Percentiles rank a stretch among this genome's conserved stretches.
Conservation (phyloP, 1,140 invertebrate genomes). For the Anastrepha obliqua region DNA sequence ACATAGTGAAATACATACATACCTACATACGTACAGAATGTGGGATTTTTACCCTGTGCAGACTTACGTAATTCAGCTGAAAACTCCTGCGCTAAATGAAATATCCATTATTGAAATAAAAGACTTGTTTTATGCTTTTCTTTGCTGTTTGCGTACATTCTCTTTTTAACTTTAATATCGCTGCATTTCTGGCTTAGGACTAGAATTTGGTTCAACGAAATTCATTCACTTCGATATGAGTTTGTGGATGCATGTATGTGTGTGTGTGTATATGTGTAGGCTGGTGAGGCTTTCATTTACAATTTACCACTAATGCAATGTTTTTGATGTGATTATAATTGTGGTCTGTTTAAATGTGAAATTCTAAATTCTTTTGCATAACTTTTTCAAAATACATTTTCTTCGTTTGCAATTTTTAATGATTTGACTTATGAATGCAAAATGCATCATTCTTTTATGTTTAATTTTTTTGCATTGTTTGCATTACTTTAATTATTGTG, state of each 20-base stretch:
- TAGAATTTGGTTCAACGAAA: slow-evolving; percentile 34
- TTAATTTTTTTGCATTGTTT: background rate
- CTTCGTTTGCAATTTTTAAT: background rate
- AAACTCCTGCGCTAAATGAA: too few relatives aligned
- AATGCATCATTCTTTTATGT: background rate
- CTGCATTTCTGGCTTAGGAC: slow-evolving; percentile 44
- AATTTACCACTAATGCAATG: background rate
- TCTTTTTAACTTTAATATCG: slow-evolving; percentile 45
- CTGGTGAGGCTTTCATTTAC: background rate
- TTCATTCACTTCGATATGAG: slow-evolving; percentile 40
- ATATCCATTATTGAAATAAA: background rate
- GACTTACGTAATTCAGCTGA: too few relatives aligned
- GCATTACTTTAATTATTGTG: slow-evolving; percentile 6
- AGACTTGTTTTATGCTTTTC: background rate
- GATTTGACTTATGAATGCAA: background rate
- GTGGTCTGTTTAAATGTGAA: slow-evolving; percentile 12
- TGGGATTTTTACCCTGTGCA: too few relatives aligned
- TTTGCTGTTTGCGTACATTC: slow-evolving; percentile 22
- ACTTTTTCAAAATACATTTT: background rate
- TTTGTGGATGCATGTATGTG: background rate
- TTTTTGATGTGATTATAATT: background rate
- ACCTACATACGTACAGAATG: too few relatives aligned
- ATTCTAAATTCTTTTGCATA: background rate
- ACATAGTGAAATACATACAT: too few relatives aligned
- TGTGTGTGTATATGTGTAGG: background rate